Conservation (phyloP, 2,888 invertebrate genomes). For the Melieria crassipennis region DNA sequence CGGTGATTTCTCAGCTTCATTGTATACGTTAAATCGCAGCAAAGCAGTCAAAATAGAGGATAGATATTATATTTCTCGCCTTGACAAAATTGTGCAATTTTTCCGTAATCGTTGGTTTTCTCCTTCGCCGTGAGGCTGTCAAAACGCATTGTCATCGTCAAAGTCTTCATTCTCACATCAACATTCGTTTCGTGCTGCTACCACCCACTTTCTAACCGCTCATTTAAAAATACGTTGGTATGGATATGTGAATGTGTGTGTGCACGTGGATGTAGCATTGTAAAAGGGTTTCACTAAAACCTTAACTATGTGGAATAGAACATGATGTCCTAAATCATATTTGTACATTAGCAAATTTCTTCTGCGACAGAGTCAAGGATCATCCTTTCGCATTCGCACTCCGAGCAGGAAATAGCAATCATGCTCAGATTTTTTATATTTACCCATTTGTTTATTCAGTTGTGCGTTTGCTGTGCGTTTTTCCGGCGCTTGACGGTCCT, state of each 20-base stretch:
- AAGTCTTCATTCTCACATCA: background rate
- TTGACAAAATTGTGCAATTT: constrained; percentile 52
- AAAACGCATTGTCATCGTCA: constrained; percentile 56
- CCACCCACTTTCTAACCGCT: background rate
- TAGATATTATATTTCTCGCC: constrained; percentile 18
- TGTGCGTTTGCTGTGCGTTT: too few species aligned
- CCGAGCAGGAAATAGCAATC: constrained; percentile 57
- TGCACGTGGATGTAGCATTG: constrained; percentile 2
- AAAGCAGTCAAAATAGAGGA: background rate
- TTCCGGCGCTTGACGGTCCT: too few species aligned
- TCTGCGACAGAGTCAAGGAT: background rate
- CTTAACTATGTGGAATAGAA: background rate
- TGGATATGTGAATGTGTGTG: constrained; percentile 3
- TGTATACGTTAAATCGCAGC: constrained; percentile 49
- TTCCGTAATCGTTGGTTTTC: constrained; percentile 52
- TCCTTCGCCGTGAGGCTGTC: constrained; percentile 51
- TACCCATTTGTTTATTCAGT: constrained; percentile 35
- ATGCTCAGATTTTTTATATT: constrained; percentile 63
- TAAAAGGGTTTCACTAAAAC: background rate
- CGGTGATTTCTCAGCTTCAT: constrained; percentile 59
- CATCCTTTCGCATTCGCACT: constrained; percentile 9
- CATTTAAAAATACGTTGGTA: background rate
- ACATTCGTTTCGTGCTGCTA: background rate
- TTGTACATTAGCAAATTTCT: constrained; percentile 26
- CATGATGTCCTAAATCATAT: constrained; percentile 17